Evolutionary conservation across 2,113 vertebrate species (phyloP).

Genomic region (Mastomys natalensis): DNA sequence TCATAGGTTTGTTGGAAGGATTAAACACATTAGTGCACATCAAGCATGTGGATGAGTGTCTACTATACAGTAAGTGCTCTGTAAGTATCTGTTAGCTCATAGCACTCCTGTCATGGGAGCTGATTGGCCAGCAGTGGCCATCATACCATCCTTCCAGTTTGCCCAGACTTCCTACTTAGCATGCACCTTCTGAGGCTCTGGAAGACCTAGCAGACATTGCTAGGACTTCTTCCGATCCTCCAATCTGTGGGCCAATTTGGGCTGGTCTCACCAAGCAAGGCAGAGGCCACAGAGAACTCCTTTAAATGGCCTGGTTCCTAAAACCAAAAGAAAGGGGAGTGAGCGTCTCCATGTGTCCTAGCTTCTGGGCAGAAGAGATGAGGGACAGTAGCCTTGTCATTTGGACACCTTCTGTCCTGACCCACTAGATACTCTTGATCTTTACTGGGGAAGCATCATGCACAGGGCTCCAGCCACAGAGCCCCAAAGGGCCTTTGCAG

Average conservation of each 20-base stretch:
- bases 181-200: neutral
- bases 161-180: slow-evolving; percentile 60
- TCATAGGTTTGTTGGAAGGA: neutral
- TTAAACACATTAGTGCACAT: neutral
- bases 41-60: neutral
- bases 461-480: neutral
- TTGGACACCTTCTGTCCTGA: neutral
- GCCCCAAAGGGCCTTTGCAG: neutral
- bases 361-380: fast-evolving
- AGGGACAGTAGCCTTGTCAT: neutral
- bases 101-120: neutral
- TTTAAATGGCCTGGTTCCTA: slow-evolving; percentile 84
- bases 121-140: neutral
- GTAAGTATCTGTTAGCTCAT: slow-evolving; percentile 45
- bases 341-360: neutral
- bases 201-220: neutral
- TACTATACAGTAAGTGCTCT: neutral
- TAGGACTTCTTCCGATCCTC: slow-evolving; percentile 49
- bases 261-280: slow-evolving; percentile 33
- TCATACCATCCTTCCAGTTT: neutral
- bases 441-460: fast-evolving
- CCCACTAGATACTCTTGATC: fast-evolving
- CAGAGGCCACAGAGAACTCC: slow-evolving; percentile 66
- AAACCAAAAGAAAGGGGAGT: slow-evolving; percentile 84
- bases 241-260: neutral